A percentile compares a stretch with the other conserved stretches of the same genome.
Evolutionary conservation across 2,113 vertebrate genomes (phyloP).

Genomic region (Ia io): DNA sequence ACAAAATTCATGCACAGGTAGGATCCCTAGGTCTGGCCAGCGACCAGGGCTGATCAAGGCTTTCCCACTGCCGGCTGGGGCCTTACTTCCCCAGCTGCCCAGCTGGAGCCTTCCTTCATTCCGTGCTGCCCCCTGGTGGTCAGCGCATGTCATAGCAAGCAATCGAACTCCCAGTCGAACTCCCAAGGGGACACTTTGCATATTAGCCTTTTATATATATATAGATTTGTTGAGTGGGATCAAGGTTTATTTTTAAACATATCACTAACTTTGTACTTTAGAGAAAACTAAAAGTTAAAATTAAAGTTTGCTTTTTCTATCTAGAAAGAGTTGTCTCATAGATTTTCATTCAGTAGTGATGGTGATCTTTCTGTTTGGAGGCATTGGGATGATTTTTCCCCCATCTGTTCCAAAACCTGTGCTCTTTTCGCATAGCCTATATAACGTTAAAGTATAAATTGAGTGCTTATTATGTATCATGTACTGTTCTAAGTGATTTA

Average conservation of each 20-base stretch:
- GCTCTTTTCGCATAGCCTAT: not conserved
- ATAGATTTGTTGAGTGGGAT: not conserved
- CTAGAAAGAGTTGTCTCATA: not conserved
- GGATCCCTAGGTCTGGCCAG: too few species aligned
- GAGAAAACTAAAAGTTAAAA: slow-evolving; percentile 14
- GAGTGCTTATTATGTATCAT: not conserved
- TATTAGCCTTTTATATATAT: too few species aligned
- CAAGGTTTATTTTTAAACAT: slow-evolving; percentile 32
- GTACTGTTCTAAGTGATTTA: slow-evolving; percentile 11
- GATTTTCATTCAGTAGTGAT: not conserved
- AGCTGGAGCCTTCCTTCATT: too few species aligned
- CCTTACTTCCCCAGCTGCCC: too few species aligned
- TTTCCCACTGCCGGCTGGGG: too few species aligned
- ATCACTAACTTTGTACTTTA: not conserved
- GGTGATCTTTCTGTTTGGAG: not conserved
- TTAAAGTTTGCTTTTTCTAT: not conserved
- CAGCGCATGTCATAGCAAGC: too few species aligned
- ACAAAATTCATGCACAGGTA: too few species aligned
- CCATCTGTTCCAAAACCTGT: not conserved
- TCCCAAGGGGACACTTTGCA: too few species aligned
- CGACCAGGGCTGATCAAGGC: too few species aligned
- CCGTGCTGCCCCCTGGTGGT: too few species aligned
- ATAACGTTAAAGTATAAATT: slow-evolving; percentile 7
- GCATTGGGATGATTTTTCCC: not conserved
- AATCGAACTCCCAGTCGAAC: too few species aligned